Evolutionary conservation across 2,113 vertebrate genomes (phyloP), one percentile per base, ranked within the genome.

Genomic region (Clarias macrocephalus): DNA sequence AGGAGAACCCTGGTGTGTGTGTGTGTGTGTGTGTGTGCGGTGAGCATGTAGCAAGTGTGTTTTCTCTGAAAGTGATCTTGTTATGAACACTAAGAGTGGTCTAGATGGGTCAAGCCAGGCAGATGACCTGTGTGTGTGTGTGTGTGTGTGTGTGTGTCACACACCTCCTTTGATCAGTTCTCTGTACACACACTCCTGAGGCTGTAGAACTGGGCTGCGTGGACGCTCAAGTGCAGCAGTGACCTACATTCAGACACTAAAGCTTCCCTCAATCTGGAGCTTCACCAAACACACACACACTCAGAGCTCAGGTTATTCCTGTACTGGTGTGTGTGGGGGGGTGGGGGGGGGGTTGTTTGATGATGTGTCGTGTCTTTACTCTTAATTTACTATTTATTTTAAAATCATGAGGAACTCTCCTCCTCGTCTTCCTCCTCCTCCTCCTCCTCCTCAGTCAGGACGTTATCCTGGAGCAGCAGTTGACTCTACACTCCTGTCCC

Each of bases 191-290:
- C 63, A 83, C 73, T 85, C 89, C 81, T 80, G 85, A 82, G 87
- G 82, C 88, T 89, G 60, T 42, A 73, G 85, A 90, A 89, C 84
- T 89, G 88, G 87, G 83, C 88, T 92, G 86, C 42, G 66, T 90
- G 86, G 84, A 88, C 66, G 62, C 70, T 80, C 79, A 77, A 84
- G 81, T 86, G 86, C 56, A 63, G 75, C 60, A 76, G 79, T 88
- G 90, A 88, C 90, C 91, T 89, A 91, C 84, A 88, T 92, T 91
- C 86, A 85, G 83, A 86, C 16, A 63, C 81, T 54, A 33, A 76
- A 59, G 80, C 86, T 87, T 89, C 80, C 84, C 84, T 85, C 83
- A 63, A 88, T 86, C 86, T 90, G 73, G 68, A 81, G 60, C 86
- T 89, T 23, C 42, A 81, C 56, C 30, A 60, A 70, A 75, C 33